These are phyloP conservation scores for Excalfactoria chinensis DNA, from an alignment of 2,113 vertebrate species.

Conservation along the genomic window DNA sequence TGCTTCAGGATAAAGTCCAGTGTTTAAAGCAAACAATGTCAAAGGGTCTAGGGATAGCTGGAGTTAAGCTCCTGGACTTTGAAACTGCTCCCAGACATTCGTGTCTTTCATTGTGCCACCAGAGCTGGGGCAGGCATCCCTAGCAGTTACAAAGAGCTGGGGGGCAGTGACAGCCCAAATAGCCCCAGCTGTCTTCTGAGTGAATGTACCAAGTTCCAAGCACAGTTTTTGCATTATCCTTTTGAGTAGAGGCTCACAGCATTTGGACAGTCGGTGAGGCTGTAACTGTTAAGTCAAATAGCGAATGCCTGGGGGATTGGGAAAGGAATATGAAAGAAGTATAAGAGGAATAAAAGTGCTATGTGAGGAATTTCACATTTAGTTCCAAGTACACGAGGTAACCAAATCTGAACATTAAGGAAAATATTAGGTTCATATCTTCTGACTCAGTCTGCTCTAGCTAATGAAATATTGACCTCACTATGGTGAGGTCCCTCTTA, in stretches of 20 bases:
- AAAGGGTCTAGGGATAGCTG: not conserved
- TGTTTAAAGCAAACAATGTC: not conserved
- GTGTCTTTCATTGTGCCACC: not conserved
- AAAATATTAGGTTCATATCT: not conserved
- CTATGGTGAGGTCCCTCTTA: not conserved
- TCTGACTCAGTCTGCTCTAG: not conserved
- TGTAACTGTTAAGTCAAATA: not conserved
- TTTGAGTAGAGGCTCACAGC: not conserved
- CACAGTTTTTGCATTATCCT: fast-evolving
- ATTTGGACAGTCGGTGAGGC: not conserved
- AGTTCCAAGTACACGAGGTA: not conserved
- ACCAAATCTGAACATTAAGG: not conserved
- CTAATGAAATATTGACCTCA: not conserved
- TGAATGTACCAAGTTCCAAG: not conserved
- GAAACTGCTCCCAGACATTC: not conserved
- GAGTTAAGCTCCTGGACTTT: not conserved
- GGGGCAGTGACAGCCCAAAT: not conserved
- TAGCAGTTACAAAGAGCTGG: not conserved
- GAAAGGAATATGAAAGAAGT: not conserved
- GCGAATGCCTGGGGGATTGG: not conserved
- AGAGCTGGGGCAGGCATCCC: not conserved
- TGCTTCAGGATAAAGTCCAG: constrained; percentile 3
- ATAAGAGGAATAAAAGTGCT: not conserved
- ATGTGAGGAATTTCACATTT: not conserved
- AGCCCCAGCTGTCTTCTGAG: not conserved